A percentile compares a stretch with the other conserved stretches of the same genome.
Evolutionary conservation across 2,797 vertebrate species (phyloP).

Genomic region (Halcyon chelicuti): DNA sequence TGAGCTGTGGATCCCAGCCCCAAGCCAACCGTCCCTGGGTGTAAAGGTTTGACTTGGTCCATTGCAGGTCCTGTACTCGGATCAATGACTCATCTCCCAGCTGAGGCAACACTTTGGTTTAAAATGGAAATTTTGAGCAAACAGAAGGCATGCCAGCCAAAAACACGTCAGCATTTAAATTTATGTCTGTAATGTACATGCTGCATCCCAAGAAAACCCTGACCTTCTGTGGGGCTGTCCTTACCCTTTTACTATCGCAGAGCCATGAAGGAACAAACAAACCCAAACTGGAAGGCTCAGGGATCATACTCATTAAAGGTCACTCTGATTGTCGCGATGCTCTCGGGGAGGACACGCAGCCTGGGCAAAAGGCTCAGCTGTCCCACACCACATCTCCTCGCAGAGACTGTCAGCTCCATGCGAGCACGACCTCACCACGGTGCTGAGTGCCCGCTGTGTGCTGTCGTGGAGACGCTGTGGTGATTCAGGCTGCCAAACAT

Average conservation of each 20-base stretch:
- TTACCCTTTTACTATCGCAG: background rate
- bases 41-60: background rate
- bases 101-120: background rate
- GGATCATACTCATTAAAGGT: background rate
- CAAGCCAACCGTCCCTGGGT: background rate
- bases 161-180: background rate
- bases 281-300: background rate
- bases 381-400: fast-evolving
- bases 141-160: background rate
- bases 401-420: background rate
- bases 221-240: background rate
- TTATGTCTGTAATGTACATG: background rate
- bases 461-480: background rate
- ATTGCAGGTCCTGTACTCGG: background rate
- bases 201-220: background rate
- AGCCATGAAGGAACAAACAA: background rate
- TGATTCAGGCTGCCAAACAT: background rate
- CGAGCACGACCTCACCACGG: background rate
- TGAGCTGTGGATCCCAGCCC: background rate
- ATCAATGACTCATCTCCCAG: background rate
- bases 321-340: background rate
- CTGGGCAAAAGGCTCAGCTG: background rate
- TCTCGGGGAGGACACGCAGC: background rate
- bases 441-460: background rate
- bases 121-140: slow-evolving; percentile 11